These are phyloP conservation scores for Spodoptera littoralis DNA, from an alignment of 2,888 invertebrate species.

Conservation along the genomic window DNA sequence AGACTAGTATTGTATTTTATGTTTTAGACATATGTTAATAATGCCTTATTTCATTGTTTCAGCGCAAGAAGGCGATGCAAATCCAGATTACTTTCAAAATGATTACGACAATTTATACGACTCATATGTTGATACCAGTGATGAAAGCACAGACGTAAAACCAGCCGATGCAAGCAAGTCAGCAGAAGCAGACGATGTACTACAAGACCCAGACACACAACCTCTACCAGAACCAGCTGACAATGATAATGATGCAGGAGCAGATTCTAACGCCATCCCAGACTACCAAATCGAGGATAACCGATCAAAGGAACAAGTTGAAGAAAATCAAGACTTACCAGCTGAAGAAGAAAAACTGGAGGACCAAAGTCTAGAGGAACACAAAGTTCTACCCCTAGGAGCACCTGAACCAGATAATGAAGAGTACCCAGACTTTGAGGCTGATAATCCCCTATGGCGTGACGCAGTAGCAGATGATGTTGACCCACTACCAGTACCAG, in stretches of 20 bases:
- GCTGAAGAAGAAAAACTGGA: conserved; percentile 13
- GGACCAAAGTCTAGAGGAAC: conserved; percentile 22
- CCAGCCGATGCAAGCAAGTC: conserved; percentile 29
- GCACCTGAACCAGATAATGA: conserved; percentile 25
- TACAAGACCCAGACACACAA: conserved; percentile 35
- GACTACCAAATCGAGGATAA: conserved; percentile 80
- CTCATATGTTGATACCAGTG: conserved; percentile 19
- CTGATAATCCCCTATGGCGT: conserved; percentile 39
- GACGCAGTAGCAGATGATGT: conserved; percentile 35
- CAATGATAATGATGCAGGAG: not conserved
- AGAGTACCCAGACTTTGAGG: conserved; percentile 29
- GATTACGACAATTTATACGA: conserved; percentile 51
- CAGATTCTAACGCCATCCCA: conserved; percentile 44
- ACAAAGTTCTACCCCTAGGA: conserved; percentile 8
- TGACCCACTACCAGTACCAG: conserved; percentile 34
- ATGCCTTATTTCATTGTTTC: conserved; percentile 44
- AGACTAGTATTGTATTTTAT: too few relatives aligned
- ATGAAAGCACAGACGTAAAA: conserved; percentile 38
- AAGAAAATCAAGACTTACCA: conserved; percentile 10
- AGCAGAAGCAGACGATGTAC: conserved; percentile 44
- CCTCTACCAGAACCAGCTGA: conserved; percentile 14
- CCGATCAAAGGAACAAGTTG: conserved; percentile 52
- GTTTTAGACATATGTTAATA: not conserved
- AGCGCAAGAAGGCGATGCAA: conserved; percentile 51
- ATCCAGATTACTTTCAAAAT: conserved; percentile 31